Evolutionary conservation across 2,888 invertebrate species (phyloP).

Genomic region (Belgica antarctica): DNA sequence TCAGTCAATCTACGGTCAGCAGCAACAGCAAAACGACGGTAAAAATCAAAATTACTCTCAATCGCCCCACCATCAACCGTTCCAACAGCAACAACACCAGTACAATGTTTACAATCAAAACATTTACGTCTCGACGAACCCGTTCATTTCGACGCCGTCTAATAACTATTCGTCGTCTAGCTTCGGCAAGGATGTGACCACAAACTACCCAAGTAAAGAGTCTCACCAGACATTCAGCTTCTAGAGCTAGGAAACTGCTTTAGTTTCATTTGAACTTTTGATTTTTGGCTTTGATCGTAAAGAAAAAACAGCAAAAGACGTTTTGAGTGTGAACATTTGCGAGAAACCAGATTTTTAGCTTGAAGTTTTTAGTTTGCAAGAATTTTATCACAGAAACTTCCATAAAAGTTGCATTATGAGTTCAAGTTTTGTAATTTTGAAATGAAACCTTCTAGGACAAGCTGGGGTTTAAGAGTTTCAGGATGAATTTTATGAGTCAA

Average conservation of each 20-base stretch:
- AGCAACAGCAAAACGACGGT: constrained; percentile 50
- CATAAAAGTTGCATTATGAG: too few relatives aligned
- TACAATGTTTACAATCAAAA: constrained; percentile 49
- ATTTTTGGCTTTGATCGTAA: constrained; percentile 13
- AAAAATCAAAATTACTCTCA: constrained; percentile 56
- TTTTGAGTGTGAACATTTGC: constrained; percentile 26
- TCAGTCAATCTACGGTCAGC: constrained; percentile 47
- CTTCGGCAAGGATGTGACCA: constrained; percentile 46
- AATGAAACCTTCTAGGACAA: too few relatives aligned
- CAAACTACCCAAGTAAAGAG: constrained; percentile 43
- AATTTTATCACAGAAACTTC: too few relatives aligned
- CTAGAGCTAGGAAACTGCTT: not conserved
- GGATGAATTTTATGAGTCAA: too few relatives aligned
- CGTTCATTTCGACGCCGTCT: constrained; percentile 50
- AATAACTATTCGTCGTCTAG: constrained; percentile 48
- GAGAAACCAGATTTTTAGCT: too few relatives aligned
- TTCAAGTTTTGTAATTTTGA: too few relatives aligned
- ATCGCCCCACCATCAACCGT: constrained; percentile 56
- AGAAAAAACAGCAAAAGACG: constrained; percentile 8
- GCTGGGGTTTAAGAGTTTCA: too few relatives aligned
- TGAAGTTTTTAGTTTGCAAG: too few relatives aligned
- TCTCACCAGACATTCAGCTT: not conserved
- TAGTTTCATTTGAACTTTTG: constrained; percentile 1
- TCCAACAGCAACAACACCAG: constrained; percentile 44
- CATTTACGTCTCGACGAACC: constrained; percentile 55